phyloP scores from a whole-genome alignment of 2,113 vertebrate species.

The Beaufortia kweichowensis region DNA sequence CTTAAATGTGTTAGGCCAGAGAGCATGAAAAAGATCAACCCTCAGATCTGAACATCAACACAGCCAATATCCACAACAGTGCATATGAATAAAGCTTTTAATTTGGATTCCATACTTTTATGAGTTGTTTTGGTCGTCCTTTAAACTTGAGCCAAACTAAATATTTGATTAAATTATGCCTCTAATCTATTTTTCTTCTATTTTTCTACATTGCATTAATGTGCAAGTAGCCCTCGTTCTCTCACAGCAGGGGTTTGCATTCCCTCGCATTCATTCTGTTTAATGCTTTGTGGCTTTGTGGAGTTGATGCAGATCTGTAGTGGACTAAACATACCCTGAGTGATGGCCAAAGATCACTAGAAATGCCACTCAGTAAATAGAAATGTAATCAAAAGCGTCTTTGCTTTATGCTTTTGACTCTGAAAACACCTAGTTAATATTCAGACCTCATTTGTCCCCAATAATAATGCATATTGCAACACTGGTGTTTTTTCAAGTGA shows the following conservation, averaged over 20 bases:
- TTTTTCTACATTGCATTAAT: slow-evolving; percentile 62
- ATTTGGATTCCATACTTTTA: slow-evolving; percentile 57
- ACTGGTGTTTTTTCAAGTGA: slow-evolving; percentile 63
- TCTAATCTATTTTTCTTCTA: slow-evolving; percentile 62
- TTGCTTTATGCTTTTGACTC: slow-evolving; percentile 40
- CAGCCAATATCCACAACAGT: slow-evolving; percentile 15
- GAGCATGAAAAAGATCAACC: slow-evolving; percentile 37
- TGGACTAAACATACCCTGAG: slow-evolving; percentile 18
- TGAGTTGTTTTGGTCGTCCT: slow-evolving; percentile 44
- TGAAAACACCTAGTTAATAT: slow-evolving; percentile 60
- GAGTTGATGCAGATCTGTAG: slow-evolving; percentile 24
- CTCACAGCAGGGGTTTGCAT: slow-evolving; percentile 56
- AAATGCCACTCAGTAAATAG: slow-evolving; percentile 36
- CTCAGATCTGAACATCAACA: slow-evolving; percentile 53
- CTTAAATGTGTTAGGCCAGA: slow-evolving; percentile 55
- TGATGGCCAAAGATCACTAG: slow-evolving; percentile 36
- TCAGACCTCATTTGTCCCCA: slow-evolving; percentile 55
- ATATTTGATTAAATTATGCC: slow-evolving; percentile 59
- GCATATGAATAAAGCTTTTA: slow-evolving; percentile 37
- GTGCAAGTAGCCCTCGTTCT: slow-evolving; percentile 56
- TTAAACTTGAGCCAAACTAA: slow-evolving; percentile 54
- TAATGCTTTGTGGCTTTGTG: slow-evolving; percentile 60
- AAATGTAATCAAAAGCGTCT: slow-evolving; percentile 26
- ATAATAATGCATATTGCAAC: slow-evolving; percentile 63
- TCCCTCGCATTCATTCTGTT: slow-evolving; percentile 55